These are phyloP conservation scores for human DNA, from an alignment of 2,113 vertebrate species.

Conservation along the genomic window GRCh38 chr14:65555501-65556000, in stretches of 20 bases:
- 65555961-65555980: not conserved
- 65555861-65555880: not conserved
- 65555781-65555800: not conserved
- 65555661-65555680: not conserved
- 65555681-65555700: not conserved
- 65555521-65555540: not conserved
- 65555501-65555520: not conserved
- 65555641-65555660: not conserved
- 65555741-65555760: not conserved
- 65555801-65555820: not conserved
- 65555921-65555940: not conserved
- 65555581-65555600: not conserved
- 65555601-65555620: not conserved
- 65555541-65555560: not conserved
- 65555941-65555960: not conserved
- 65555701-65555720: not conserved
- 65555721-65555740: not conserved
- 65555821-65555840: not conserved
- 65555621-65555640: not conserved
- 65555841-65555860: not conserved
- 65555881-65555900: not conserved
- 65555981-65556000: not conserved
- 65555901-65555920: not conserved
- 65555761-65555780: not conserved
- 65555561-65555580: not conserved